A percentile compares a stretch with the other conserved stretches of the same genome.
Evolutionary conservation across 2,797 vertebrate species (phyloP).

Genomic region (Danio kyathit): DNA sequence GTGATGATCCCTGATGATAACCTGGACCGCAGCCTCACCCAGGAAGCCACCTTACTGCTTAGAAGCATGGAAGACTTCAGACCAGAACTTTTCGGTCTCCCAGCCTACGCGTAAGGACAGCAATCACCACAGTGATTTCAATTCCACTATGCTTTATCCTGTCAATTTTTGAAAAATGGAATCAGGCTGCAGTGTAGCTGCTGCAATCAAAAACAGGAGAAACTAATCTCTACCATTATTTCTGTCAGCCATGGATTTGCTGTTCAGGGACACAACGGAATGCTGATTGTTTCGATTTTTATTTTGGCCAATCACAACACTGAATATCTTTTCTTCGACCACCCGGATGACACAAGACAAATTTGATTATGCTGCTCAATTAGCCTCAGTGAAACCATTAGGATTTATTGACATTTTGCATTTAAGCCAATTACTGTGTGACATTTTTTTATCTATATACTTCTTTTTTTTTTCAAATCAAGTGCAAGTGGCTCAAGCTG

Average conservation of each 20-base stretch:
- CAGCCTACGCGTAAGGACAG: conserved; percentile 76
- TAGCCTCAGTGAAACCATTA: conserved; percentile 42
- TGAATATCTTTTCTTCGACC: conserved; percentile 11
- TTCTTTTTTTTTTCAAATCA: background rate
- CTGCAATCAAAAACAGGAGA: conserved; percentile 25
- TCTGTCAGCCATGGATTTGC: conserved; percentile 28
- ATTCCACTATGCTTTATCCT: background rate
- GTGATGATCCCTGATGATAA: conserved; percentile 92
- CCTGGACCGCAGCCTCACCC: conserved; percentile 78
- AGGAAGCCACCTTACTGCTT: conserved; percentile 82
- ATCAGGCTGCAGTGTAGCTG: conserved; percentile 7
- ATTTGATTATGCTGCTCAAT: conserved; percentile 55
- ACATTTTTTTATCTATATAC: background rate
- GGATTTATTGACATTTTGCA: conserved; percentile 33
- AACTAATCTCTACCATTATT: conserved; percentile 21
- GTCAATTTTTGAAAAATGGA: background rate
- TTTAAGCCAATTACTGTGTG: background rate
- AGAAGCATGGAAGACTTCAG: conserved; percentile 85
- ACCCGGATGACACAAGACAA: conserved; percentile 12
- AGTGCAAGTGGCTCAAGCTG: background rate
- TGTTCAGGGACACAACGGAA: conserved; percentile 13
- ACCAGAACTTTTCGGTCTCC: conserved; percentile 88
- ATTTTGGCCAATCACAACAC: conserved; percentile 32
- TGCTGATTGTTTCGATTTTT: conserved; percentile 38
- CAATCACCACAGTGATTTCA: background rate